Percentiles rank a stretch among this genome's conserved stretches.
These are phyloP conservation scores for Melanophora roralis DNA, from an alignment of 2,888 invertebrate genomes.

Conservation along the genomic window DNA sequence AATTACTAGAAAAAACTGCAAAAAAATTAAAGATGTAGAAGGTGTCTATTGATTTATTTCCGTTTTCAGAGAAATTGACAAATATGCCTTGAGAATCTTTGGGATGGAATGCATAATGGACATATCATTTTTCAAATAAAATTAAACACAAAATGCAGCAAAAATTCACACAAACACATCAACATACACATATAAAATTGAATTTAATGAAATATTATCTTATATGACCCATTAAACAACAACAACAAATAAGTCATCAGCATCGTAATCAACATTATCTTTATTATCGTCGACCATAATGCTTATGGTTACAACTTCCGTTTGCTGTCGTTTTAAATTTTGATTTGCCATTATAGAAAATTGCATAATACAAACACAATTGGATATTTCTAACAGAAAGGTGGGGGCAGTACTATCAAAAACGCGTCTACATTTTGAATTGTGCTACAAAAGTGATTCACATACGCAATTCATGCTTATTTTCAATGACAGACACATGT, in stretches of 20 bases:
- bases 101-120: conserved; percentile 59
- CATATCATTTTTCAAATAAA: conserved; percentile 59
- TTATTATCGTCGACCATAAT: conserved; percentile 40
- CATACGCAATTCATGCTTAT: too few species aligned
- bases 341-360: conserved; percentile 59
- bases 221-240: conserved; percentile 45
- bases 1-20: not conserved
- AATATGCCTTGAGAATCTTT: conserved; percentile 58
- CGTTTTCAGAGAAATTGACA: conserved; percentile 56
- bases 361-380: conserved; percentile 45
- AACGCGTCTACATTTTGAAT: too few species aligned
- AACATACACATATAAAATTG: conserved; percentile 13
- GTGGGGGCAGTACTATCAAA: too few species aligned
- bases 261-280: not conserved
- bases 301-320: conserved; percentile 61
- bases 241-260: conserved; percentile 36
- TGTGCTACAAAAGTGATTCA: too few species aligned
- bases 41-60: conserved; percentile 58
- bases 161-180: not conserved
- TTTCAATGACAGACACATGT: too few species aligned
- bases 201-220: conserved; percentile 48
- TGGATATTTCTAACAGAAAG: too few species aligned
- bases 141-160: conserved; percentile 21
- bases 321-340: conserved; percentile 60
- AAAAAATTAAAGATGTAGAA: conserved; percentile 39